A percentile compares a stretch with the other conserved stretches of the same genome.
phyloP scores from a whole-genome alignment of 23 tunicate genomes.

The Clavelina lepadiformis region DNA sequence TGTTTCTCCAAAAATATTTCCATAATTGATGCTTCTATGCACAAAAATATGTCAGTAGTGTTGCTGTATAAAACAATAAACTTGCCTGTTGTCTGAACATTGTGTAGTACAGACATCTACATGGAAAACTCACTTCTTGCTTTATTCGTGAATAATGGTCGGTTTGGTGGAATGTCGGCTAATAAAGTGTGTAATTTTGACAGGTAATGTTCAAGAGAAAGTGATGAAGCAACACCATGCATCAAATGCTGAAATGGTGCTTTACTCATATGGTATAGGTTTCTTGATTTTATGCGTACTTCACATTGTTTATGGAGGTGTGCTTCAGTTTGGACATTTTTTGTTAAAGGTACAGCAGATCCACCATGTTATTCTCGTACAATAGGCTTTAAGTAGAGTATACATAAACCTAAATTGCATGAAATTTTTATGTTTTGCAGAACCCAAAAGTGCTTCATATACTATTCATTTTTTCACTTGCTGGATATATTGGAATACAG shows the following conservation, averaged over 20 bases:
- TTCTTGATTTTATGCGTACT: conserved; percentile 41
- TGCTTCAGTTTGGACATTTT: conserved; percentile 17
- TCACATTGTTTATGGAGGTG: conserved; percentile 17
- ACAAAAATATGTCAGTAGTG: no score
- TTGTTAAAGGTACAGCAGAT: conserved; percentile 19
- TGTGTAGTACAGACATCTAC: no score
- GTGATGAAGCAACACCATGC: conserved; percentile 39
- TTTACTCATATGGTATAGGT: conserved; percentile 71
- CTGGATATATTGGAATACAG: conserved; percentile 65
- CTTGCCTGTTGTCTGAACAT: no score
- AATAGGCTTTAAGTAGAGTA: neutral
- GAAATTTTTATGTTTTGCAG: no score
- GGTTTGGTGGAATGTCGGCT: no score
- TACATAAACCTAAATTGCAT: neutral
- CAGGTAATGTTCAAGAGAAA: conserved; percentile 74
- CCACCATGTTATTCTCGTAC: neutral
- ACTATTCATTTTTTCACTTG: conserved; percentile 48
- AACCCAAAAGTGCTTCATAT: conserved; percentile 24
- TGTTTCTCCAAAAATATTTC: no score
- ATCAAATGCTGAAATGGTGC: conserved; percentile 56
- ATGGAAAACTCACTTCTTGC: no score
- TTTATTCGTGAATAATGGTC: no score
- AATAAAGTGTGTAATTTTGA: no score
- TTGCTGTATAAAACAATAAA: no score
- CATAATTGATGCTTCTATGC: no score